Evolutionary conservation across 2,797 vertebrate species (phyloP), one percentile per base, ranked within the genome.

Genomic region (Lutjanus campechanus): DNA sequence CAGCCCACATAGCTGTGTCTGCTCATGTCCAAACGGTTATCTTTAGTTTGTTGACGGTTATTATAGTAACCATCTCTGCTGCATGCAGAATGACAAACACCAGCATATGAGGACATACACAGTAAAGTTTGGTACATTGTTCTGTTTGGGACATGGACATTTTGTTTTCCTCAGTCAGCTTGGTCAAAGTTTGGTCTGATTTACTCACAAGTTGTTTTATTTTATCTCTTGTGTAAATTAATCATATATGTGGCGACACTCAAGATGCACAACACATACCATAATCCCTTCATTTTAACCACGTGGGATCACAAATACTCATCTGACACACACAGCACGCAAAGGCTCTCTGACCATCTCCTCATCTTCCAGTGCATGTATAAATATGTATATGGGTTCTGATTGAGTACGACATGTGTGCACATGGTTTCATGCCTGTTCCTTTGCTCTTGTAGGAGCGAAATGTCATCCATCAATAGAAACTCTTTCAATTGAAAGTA

Each of bases 1-100:
- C 89, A 81, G 85, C 71, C 69, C 85, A 74, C 87, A 90, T 85
- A 85, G 85, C 85, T 73, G 62, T 56, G 74, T 73, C 74, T 82
- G 66, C 86, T 82, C 67, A 29, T 60, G 76, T 80, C 82, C 73
- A 46, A 29, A 84, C 75, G 3, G 67, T 82, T 90, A 85, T 86
- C 76, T 87, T 75, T 77, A 77, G 78, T 70, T 70, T 84, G 72
- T 61, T 81, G 74, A 69, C 69, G 72, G 80, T 89, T 88, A 88
- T 89, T 87, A 83, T 81, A 41, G 78, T 69, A 22, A 62, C 66
- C 36, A 19, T 43, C 17, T 69, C 74, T 76, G 51, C 59, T 53
- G 69, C 60, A 68, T 58, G 56, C 47, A 58, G 53, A 68, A 51
- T 60, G 67, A 81, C 56, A 85, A 72, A 74, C 43, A 59, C 44